Evolutionary conservation across 2,797 vertebrate species (phyloP).

Genomic region (Hylomyscus alleni): DNA sequence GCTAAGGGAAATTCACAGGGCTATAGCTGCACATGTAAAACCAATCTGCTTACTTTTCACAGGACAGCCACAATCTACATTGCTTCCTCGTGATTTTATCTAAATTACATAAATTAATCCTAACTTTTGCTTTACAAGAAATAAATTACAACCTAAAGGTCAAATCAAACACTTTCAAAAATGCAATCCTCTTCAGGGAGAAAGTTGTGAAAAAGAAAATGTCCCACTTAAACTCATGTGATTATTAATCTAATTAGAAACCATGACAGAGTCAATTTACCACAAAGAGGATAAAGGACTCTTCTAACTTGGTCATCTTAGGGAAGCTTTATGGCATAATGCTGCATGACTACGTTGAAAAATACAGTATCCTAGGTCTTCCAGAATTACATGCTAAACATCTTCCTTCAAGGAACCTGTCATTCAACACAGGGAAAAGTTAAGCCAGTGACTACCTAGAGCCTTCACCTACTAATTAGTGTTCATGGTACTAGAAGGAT

Average conservation of each 20-base stretch:
- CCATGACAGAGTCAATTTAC: background rate
- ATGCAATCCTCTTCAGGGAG: background rate
- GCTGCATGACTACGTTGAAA: background rate
- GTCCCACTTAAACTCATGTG: background rate
- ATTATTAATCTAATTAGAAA: constrained; percentile 19
- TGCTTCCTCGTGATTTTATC: background rate
- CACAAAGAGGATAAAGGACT: background rate
- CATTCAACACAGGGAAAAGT: background rate
- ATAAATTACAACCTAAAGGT: constrained; percentile 60
- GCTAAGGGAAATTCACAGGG: background rate
- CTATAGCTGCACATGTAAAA: background rate
- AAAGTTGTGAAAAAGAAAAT: background rate
- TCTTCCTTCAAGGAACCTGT: background rate
- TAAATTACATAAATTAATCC: constrained; percentile 1
- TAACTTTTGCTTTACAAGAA: constrained; percentile 12
- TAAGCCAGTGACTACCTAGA: background rate
- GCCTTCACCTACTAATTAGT: background rate
- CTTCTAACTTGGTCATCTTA: background rate
- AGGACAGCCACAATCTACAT: background rate
- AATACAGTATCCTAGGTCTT: background rate
- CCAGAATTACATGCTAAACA: background rate
- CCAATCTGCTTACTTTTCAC: background rate
- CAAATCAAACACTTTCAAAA: constrained; percentile 54
- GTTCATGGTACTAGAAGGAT: background rate
- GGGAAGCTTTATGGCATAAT: background rate